Evolutionary conservation across 2,113 vertebrate genomes (phyloP).

Genomic region (Cromileptes altivelis): DNA sequence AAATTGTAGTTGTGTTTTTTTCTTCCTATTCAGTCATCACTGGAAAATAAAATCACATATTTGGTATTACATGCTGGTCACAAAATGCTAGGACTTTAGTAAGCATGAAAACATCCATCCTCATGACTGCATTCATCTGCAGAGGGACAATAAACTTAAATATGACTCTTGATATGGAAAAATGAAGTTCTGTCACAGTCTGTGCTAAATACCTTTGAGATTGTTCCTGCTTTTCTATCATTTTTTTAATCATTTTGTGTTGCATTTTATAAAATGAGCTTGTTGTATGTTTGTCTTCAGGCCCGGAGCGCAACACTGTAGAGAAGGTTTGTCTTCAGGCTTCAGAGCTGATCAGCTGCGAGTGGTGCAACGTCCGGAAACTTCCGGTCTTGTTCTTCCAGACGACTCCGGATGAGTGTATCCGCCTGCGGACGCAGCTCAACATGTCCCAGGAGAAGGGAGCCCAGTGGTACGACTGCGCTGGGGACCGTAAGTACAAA

Average conservation of each 20-base stretch:
- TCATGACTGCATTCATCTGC: not conserved
- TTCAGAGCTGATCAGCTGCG: conserved; percentile 93
- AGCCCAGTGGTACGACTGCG: conserved; percentile 91
- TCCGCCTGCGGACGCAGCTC: conserved; percentile 89
- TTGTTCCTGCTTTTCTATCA: not conserved
- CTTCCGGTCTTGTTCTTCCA: conserved; percentile 95
- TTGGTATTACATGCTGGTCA: not conserved
- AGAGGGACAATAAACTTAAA: not conserved
- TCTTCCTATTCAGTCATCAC: not conserved
- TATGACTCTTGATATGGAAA: not conserved
- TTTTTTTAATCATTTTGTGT: not conserved
- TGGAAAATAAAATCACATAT: not conserved
- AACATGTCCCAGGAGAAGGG: conserved; percentile 87
- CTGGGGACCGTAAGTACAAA: conserved; percentile 86
- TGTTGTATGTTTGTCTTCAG: conserved; percentile 38
- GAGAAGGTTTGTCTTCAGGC: conserved; percentile 88
- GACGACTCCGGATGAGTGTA: conserved; percentile 87
- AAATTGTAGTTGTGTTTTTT: not conserved
- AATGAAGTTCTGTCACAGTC: not conserved
- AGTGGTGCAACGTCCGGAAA: conserved; percentile 95
- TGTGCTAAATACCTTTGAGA: too few relatives aligned
- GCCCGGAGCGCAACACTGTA: conserved; percentile 61
- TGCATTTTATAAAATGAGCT: too few relatives aligned
- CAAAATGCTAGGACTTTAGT: not conserved
- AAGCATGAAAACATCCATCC: not conserved